Base-by-base conservation (phyloP, 2,797 vertebrate genomes). In the Zonotrichia albicollis region DNA sequence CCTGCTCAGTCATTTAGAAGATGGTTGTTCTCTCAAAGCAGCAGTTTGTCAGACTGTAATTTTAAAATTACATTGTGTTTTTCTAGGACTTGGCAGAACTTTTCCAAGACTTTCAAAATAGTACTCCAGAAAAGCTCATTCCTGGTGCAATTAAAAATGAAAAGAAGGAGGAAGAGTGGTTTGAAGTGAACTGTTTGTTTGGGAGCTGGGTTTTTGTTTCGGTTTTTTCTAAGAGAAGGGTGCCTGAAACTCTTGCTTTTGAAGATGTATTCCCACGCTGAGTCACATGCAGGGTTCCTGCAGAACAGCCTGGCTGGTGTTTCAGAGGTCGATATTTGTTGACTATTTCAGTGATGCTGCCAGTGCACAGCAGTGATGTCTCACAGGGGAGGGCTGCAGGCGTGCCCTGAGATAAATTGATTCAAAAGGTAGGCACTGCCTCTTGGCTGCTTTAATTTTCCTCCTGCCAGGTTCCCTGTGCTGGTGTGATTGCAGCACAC, bases 1-100 rank as follows among this genome's bases (percentile, higher is more conserved):
- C 60, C 67, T 94, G 91, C 87, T 92, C 67, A 32, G 53, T 94
- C 88, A 72, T 95, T 91, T 88, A 68, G 70, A 48, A 75, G 79
- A 90, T 61, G 61, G 62, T 82, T 5, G 0, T 45, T 90, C 85
- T 91, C 64, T 54, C 71, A 90, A 93, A 90, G 90, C 80, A 84
- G 89, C 54, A 84, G 50, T 84, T 94, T 89, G 77, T 62, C 80
- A 92, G 87, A 76, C 95, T 94, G 67, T 94, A 94, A 96, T 97
- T 96, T 95, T 92, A 93, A 94, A 95, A 96, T 94, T 84, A 77
- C 46, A 62, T 30, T 89, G 46, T 91, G 50, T 81, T 94, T 92
- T 94, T 54, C 88, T 91, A 62, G 43, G 51, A 90, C 64, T 95
- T 97, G 94, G 93, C 94, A 95, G 86, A 74, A 90, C 73, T 82